phyloP scores from a whole-genome alignment of 2,797 vertebrate species.

The Hemibagrus guttatus region DNA sequence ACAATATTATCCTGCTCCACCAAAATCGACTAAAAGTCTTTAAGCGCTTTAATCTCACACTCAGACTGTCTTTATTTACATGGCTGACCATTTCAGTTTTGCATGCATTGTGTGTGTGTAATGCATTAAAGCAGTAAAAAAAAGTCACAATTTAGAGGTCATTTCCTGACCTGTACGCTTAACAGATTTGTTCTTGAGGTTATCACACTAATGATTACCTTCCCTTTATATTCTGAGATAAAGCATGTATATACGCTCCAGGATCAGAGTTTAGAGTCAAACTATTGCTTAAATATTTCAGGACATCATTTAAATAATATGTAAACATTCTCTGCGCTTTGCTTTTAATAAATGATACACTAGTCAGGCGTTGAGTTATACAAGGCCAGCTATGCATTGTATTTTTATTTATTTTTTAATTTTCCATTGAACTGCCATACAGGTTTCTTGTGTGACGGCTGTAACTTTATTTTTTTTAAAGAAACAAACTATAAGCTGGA shows the following conservation, averaged over 20 bases:
- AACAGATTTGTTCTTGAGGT: not conserved
- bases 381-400: not conserved
- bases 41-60: not conserved
- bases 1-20: not conserved
- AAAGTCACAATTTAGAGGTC: not conserved
- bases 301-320: not conserved
- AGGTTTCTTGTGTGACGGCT: not conserved
- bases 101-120: not conserved
- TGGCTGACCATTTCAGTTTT: not conserved
- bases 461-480: not conserved
- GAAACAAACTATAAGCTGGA: not conserved
- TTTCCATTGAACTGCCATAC: not conserved
- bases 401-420: not conserved
- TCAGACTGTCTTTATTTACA: not conserved
- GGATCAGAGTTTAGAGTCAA: not conserved
- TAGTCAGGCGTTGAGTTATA: not conserved
- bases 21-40: not conserved
- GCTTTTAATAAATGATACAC: not conserved
- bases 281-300: not conserved
- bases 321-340: not conserved
- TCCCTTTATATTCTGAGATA: not conserved
- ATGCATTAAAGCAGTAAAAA: not conserved
- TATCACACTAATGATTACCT: not conserved
- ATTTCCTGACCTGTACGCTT: not conserved
- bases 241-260: not conserved